Conservation (phyloP, 2,113 vertebrate species). For the Trichechus manatus region DNA sequence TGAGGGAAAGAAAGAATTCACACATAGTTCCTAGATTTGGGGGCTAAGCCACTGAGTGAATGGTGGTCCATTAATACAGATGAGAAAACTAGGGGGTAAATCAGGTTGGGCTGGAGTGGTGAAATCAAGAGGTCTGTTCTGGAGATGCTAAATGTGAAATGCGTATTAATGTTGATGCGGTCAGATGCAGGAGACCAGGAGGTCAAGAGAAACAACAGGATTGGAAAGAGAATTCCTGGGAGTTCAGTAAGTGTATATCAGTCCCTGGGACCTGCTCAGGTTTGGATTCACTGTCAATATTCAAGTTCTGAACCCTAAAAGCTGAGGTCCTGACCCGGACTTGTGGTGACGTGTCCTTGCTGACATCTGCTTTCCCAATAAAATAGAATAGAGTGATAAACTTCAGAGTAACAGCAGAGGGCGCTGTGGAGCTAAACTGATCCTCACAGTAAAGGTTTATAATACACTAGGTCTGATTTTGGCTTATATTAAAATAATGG, state of each 20-base stretch:
- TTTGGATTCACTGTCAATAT: background rate
- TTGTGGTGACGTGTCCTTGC: background rate
- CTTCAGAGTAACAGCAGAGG: constrained; percentile 81
- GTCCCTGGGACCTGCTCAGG: background rate
- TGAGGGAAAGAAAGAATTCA: background rate
- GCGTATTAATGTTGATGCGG: too few relatives aligned
- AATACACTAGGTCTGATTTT: background rate
- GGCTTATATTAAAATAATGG: background rate
- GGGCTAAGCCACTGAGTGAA: background rate
- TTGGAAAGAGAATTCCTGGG: background rate
- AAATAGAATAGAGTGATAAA: background rate
- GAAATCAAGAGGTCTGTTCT: background rate
- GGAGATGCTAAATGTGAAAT: background rate
- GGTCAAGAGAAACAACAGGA: background rate
- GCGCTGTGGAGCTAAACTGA: constrained; percentile 78
- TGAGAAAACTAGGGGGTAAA: background rate
- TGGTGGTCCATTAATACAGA: background rate
- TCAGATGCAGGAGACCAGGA: accelerated
- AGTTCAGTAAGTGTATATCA: background rate
- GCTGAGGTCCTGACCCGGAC: background rate
- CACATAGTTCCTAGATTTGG: background rate
- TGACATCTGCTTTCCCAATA: accelerated
- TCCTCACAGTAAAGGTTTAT: background rate
- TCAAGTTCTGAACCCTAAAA: background rate
- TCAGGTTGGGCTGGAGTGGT: background rate